Base-by-base conservation (phyloP, 2,797 vertebrate genomes). In the Scomberomorus guttatus region DNA sequence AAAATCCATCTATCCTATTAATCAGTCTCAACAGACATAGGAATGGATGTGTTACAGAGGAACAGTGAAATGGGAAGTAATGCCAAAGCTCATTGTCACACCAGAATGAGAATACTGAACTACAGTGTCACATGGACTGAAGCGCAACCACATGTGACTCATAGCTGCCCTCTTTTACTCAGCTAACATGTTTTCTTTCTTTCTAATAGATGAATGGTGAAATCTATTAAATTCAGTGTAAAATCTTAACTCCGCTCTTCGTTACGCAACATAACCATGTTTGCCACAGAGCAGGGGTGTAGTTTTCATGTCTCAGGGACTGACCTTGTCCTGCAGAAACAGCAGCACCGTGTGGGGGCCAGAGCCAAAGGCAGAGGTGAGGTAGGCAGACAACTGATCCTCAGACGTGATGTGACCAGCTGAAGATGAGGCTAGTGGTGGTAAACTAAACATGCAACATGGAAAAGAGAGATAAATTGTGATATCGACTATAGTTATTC, bases 271-370 rank as follows among this genome's bases (percentile, higher is more conserved):
- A 20, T 42, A 4, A 48, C 18, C 17, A 17, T 8, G 29, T 37
- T 18, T 63, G n/a, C 32, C 11, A 13, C 37, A 44, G 24, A 67
- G 55, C 27, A 54, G 18, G 6, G 57, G 18, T 9, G 2, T 15
- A 27, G 13, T 32, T 27, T 37, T 37, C 20, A 63, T 32, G 32
- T 75, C 12, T 8, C 15, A 2, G 62, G 0, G 27, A 55, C 91
- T 81, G 59, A 98, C 97, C 96, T 97, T 95, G 76, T 97, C 97
- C 84, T 98, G 97, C 69, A 97, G 94, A 79, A 98, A 97, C 13
- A 98, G 78, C 81, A 98, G 87, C 80, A 97, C 94, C 1, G 95
- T 98, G 74, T 93, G 94, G 51, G 96, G 92, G 1, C 93, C 94
- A 0, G 91, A 87, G 51, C 88, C 87, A 54, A 97, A 86, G 29